These are phyloP conservation scores for Tortricodes alternella DNA, from an alignment of 2,888 invertebrate species.

Conservation along the genomic window DNA sequence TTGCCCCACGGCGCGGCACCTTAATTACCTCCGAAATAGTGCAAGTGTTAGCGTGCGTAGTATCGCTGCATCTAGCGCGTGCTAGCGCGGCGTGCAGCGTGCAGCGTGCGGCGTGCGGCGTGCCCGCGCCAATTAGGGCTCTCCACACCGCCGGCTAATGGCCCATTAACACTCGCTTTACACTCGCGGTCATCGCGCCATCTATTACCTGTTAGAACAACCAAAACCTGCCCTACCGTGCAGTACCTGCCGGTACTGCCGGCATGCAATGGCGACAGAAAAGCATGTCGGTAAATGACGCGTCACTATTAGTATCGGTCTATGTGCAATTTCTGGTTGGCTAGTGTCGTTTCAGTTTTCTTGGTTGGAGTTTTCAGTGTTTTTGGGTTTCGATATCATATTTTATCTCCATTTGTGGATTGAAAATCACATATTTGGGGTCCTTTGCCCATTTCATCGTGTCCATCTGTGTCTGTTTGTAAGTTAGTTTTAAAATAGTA, in stretches of 20 bases:
- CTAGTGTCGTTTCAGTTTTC: slow-evolving; percentile 50
- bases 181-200: slow-evolving; percentile 58
- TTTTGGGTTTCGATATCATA: slow-evolving; percentile 5
- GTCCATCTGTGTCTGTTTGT: too few relatives aligned
- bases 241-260: slow-evolving; percentile 36
- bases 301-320: slow-evolving; percentile 46
- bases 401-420: too few relatives aligned
- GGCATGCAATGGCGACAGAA: slow-evolving; percentile 38
- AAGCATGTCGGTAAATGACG: slow-evolving; percentile 45
- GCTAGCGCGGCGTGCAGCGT: slow-evolving; percentile 35
- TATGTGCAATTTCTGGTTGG: slow-evolving; percentile 43
- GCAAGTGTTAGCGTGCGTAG: slow-evolving; percentile 56
- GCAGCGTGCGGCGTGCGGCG: slow-evolving; percentile 36
- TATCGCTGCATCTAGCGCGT: slow-evolving; percentile 59
- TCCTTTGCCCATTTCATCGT: too few relatives aligned
- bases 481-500: too few relatives aligned
- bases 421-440: too few relatives aligned
- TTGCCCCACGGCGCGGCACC: neutral
- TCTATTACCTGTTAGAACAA: slow-evolving; percentile 45
- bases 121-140: slow-evolving; percentile 63
- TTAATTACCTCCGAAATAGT: slow-evolving; percentile 30
- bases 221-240: slow-evolving; percentile 36
- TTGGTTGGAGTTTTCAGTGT: slow-evolving; percentile 14
- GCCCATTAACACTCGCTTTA: slow-evolving; percentile 73
- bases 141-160: slow-evolving; percentile 64